Conservation (phyloP, 2,888 invertebrate genomes). For the Drosophila planitibia region DNA sequence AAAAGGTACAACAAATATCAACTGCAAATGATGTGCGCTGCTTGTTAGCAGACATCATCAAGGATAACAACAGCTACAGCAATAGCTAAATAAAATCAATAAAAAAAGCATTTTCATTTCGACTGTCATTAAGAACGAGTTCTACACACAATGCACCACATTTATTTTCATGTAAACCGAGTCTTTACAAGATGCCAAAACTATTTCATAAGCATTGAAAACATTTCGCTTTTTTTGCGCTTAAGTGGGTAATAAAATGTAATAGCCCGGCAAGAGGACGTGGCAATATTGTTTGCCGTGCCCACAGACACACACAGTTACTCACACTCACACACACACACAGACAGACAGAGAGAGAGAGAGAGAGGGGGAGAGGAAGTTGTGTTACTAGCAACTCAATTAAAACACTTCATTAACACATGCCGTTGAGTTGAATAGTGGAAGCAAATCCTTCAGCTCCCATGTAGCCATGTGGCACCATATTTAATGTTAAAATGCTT, state of each 20-base stretch:
- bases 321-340: neutral
- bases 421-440: constrained; percentile 2
- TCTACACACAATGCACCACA: constrained; percentile 7
- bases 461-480: neutral
- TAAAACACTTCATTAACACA: constrained; percentile 58
- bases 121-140: constrained; percentile 14
- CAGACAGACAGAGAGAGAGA: neutral
- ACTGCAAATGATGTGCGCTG: constrained; percentile 62
- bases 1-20: constrained; percentile 37
- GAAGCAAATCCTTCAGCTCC: constrained; percentile 11
- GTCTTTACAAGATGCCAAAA: constrained; percentile 31
- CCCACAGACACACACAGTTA: neutral
- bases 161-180: constrained; percentile 24
- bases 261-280: constrained; percentile 19
- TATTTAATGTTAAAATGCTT: neutral
- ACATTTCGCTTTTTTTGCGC: constrained; percentile 14
- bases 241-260: constrained; percentile 37
- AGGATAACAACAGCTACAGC: constrained; percentile 39
- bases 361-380: neutral
- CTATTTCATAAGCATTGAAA: constrained; percentile 24
- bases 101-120: constrained; percentile 50
- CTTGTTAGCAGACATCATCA: constrained; percentile 53
- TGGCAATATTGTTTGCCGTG: constrained; percentile 15
- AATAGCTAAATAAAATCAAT: constrained; percentile 41
- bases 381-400: constrained; percentile 40